Base-by-base conservation (phyloP, 2,888 invertebrate genomes). In the Ecliptopera silaceata region DNA sequence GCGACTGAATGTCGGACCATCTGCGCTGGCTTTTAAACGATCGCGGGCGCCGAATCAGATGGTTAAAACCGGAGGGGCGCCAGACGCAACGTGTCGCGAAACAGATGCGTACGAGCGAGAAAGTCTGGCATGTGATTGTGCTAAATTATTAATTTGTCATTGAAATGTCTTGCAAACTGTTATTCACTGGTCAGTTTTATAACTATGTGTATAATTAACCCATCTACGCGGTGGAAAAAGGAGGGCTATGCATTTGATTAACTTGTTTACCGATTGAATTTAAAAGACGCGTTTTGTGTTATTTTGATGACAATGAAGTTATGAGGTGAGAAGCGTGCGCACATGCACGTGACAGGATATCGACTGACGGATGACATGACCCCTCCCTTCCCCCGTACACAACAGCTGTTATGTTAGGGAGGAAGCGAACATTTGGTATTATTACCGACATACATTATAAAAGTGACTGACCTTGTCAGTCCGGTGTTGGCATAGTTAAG, bases 61-160 rank as follows among this genome's bases (percentile, higher is more conserved):
- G 4, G 12, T 11, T 1, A 5, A 26, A 22, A 18, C 18, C 36
- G 18, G 12, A 18, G 39, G 31, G 39, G 18, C 29, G 17, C 12
- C 44, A 38, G 47, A 38, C 38, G 38, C 10, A 22, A 29, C 22
- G 29, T 11, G 48, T 48, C 10, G 17, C 12, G 38, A 39, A 39
- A 41, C 39, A 12, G 31, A 15, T 39, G 22, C 8, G 36, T 26
- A 36, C 12, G 15, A 48, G 18, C 18, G 31, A 12, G 48, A 39
- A 39, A 39, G 39, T 17, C 36, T 47, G 38, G 48, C 39, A 39
- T 39, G 29, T 6, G 18, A 48, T 48, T 39, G 17, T 39, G 39
- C 17, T 10, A 39, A 48, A 15, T 36, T 6, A 6, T 34, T 34
- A 34, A 1, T 34, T 13, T 34, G 22, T 34, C 45, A 20, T 20